These are phyloP conservation scores for Osmerus mordax DNA, from an alignment of 2,113 vertebrate genomes.

Conservation along the genomic window DNA sequence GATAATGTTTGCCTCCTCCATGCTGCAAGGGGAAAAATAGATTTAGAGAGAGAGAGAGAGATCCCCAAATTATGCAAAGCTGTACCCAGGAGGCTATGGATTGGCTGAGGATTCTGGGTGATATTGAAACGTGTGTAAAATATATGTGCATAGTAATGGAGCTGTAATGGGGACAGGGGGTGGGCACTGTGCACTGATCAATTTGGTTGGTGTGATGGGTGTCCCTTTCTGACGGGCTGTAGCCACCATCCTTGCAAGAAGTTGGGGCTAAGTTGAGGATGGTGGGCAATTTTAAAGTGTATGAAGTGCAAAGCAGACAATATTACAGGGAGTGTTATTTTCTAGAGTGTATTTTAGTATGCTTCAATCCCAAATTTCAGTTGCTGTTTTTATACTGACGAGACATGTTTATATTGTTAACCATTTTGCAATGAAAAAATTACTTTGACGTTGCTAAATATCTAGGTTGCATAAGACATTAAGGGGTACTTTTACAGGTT, in stretches of 20 bases:
- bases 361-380: neutral
- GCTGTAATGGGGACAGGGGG: neutral
- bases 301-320: neutral
- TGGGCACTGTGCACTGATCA: neutral
- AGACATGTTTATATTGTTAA: slow-evolving; percentile 10
- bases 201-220: slow-evolving; percentile 11
- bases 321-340: neutral
- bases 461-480: neutral
- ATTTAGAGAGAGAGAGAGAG: neutral
- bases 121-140: slow-evolving; percentile 15
- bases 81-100: slow-evolving; percentile 8
- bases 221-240: neutral
- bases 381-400: neutral
- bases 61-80: slow-evolving; percentile 19
- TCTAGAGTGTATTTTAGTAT: neutral
- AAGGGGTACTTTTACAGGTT: no score
- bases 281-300: neutral
- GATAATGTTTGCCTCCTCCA: neutral
- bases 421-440: slow-evolving; percentile 3
- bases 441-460: slow-evolving; percentile 1
- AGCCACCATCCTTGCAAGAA: neutral
- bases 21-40: slow-evolving; percentile 9
- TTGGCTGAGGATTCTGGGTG: slow-evolving; percentile 3
- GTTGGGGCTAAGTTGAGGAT: neutral
- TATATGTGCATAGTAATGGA: slow-evolving; percentile 28